Percentiles rank a stretch among this genome's conserved stretches.
phyloP scores from a whole-genome alignment of 1,140 invertebrate genomes.

The Lerema accius region DNA sequence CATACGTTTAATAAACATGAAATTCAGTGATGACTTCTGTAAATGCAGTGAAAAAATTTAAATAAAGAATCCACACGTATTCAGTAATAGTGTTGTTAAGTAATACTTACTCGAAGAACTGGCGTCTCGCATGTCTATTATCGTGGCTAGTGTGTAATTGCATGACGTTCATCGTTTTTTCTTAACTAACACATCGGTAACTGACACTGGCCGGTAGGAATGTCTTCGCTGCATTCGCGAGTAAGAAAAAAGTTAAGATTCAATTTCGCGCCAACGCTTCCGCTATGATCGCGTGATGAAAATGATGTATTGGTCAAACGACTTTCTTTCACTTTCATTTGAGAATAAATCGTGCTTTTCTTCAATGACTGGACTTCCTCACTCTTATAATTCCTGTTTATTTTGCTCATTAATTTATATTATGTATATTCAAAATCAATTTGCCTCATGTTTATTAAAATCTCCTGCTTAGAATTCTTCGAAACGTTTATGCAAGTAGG shows the following conservation, averaged over 20 bases:
- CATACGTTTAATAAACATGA: neutral
- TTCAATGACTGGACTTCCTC: constrained; percentile 47
- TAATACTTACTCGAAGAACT: constrained; percentile 21
- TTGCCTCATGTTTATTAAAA: neutral
- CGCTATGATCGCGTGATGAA: constrained; percentile 76
- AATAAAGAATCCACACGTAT: neutral
- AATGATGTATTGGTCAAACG: constrained; percentile 73
- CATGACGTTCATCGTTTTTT: constrained; percentile 55
- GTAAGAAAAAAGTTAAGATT: constrained; percentile 75
- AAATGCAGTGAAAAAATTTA: neutral
- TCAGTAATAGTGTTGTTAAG: constrained; percentile 7
- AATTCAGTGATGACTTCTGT: neutral
- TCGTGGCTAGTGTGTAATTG: constrained; percentile 43
- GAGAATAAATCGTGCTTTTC: constrained; percentile 55
- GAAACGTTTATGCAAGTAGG: neutral
- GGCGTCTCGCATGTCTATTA: constrained; percentile 47
- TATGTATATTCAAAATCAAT: too few relatives aligned
- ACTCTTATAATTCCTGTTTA: constrained; percentile 24
- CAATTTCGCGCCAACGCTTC: constrained; percentile 69
- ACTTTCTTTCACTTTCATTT: constrained; percentile 77
- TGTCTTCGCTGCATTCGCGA: constrained; percentile 50
- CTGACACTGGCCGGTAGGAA: constrained; percentile 73
- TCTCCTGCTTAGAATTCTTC: neutral
- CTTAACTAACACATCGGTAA: constrained; percentile 58
- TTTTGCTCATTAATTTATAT: neutral